Conservation (phyloP, 1,140 invertebrate genomes). For the Pseudomyrmex pallidus region DNA sequence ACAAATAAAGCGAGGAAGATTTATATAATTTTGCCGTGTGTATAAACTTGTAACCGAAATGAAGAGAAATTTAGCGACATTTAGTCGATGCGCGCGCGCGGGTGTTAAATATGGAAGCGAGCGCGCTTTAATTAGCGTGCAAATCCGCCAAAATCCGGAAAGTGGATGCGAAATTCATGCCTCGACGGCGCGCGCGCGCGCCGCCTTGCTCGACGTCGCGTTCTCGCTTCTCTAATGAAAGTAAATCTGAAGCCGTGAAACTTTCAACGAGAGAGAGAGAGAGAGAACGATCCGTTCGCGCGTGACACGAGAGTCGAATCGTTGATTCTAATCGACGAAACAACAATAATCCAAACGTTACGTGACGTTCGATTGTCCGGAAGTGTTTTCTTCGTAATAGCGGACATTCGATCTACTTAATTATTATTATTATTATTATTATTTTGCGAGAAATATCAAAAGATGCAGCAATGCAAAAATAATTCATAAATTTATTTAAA, state of each 20-base stretch:
- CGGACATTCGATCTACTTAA: neutral
- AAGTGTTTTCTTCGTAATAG: neutral
- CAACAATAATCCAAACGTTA: neutral
- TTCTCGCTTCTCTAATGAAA: conserved; percentile 42
- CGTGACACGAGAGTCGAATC: too few relatives aligned
- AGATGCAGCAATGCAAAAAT: too few relatives aligned
- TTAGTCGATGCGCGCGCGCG: conserved; percentile 31
- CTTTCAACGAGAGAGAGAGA: neutral
- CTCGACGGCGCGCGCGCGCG: neutral
- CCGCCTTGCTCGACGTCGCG: neutral
- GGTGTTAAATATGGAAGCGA: conserved; percentile 46
- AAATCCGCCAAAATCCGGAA: conserved; percentile 43
- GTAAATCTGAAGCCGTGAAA: conserved; percentile 40
- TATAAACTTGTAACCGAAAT: conserved; percentile 13
- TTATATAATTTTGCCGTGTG: conserved; percentile 16
- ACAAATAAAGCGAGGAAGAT: neutral
- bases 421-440: neutral
- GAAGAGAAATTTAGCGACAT: conserved; percentile 36
- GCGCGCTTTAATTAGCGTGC: conserved; percentile 48
- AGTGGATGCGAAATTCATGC: conserved; percentile 46
- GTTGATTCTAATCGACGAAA: too few relatives aligned
- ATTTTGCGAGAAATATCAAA: too few relatives aligned
- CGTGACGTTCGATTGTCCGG: neutral
- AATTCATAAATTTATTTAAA: too few relatives aligned
- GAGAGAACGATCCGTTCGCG: too few relatives aligned